These are phyloP conservation scores for Eolophus roseicapilla DNA, from an alignment of 2,113 vertebrate species.

Conservation along the genomic window DNA sequence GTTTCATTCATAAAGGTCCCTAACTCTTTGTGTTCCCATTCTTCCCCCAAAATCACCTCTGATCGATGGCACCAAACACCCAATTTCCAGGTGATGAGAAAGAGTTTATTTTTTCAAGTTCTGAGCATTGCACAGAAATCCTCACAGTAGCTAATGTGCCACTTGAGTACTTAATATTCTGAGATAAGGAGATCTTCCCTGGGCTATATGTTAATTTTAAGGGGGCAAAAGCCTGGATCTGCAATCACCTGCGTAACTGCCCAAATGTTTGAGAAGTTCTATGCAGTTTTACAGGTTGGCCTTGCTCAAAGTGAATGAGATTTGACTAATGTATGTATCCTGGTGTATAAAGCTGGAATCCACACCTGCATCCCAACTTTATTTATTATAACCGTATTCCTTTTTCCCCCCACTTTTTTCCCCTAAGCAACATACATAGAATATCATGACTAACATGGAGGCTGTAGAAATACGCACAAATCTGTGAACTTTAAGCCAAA, in stretches of 20 bases:
- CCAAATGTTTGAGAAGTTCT: background rate
- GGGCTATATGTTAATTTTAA: background rate
- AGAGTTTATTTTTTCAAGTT: background rate
- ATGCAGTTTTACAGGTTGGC: background rate
- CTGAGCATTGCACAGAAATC: background rate
- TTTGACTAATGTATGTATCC: accelerated
- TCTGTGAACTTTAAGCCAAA: background rate
- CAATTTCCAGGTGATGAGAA: background rate
- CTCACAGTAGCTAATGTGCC: background rate
- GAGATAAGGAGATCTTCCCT: background rate
- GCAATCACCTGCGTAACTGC: background rate
- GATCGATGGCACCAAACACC: accelerated
- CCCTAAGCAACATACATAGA: background rate
- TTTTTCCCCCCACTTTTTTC: background rate
- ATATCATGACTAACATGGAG: background rate
- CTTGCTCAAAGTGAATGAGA: background rate
- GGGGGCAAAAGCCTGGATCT: background rate
- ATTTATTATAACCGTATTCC: background rate
- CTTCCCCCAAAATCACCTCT: background rate
- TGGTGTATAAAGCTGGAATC: background rate
- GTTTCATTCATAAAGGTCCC: constrained; percentile 3
- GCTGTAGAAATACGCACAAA: background rate
- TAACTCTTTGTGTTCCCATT: background rate
- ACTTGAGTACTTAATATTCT: background rate
- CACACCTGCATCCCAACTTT: background rate